Evolutionary conservation across 2,888 invertebrate genomes (phyloP).

Genomic region (Eledone cirrhosa): DNA sequence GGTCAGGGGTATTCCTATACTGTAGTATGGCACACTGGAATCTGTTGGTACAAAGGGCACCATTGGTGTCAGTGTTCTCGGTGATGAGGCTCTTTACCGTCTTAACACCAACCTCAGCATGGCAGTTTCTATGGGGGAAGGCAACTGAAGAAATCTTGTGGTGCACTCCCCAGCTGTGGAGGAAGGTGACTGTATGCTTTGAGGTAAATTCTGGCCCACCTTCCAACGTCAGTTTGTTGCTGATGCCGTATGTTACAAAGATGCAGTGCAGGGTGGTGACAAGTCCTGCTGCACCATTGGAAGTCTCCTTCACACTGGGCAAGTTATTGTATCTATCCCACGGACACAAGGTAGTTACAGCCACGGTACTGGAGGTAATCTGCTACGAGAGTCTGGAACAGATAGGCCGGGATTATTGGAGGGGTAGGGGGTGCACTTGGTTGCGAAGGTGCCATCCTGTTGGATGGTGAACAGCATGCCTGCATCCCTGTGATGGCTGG

Average conservation of each 20-base stretch:
- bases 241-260: constrained; percentile 42
- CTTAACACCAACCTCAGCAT: constrained; percentile 48
- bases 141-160: constrained; percentile 49
- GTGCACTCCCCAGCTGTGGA: constrained; percentile 44
- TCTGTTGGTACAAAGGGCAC: constrained; percentile 42
- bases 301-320: constrained; percentile 40
- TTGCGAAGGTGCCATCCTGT: too few relatives aligned
- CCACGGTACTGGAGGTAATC: constrained; percentile 40
- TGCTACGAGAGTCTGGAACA: neutral
- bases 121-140: constrained; percentile 48
- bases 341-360: constrained; percentile 39
- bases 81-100: constrained; percentile 47
- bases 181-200: constrained; percentile 31
- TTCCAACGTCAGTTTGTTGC: constrained; percentile 41
- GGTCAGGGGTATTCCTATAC: constrained; percentile 44
- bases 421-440: neutral
- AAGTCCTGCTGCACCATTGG: constrained; percentile 35
- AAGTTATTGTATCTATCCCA: constrained; percentile 45
- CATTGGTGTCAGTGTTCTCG: constrained; percentile 43
- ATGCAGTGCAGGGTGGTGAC: constrained; percentile 33
- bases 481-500: constrained; percentile 34
- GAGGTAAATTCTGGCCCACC: constrained; percentile 42
- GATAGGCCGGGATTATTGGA: neutral
- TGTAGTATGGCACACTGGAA: constrained; percentile 45
- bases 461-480: constrained; percentile 35